Base-by-base conservation (phyloP, 2,888 invertebrate genomes). In the Noctua comes region DNA sequence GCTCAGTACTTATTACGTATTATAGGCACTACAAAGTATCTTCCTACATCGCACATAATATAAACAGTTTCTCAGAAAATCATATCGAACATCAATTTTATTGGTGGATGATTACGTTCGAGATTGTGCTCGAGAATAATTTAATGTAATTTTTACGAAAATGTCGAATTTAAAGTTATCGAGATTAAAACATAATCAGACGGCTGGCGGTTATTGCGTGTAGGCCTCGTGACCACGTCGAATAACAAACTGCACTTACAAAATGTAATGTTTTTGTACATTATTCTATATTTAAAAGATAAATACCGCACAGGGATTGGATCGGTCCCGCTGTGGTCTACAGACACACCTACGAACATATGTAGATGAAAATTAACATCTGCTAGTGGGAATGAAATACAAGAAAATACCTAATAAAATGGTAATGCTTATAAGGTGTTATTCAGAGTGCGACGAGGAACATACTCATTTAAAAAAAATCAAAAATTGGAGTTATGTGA, bases 101-200 rank as follows among this genome's bases (percentile, higher is more conserved):
- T 92, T 93, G 91, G 89, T 84, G 80, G 86, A 92, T 91, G 91
- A 92, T 92, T 93, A 88, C 89, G 85, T 82, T 68, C 80, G 65
- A 89, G 90, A 91, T 91, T 90, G 89, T 90, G 80, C 82, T 74
- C 86, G 86, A 73, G 88, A 91, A 92, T 91, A 92, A 91, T 92
- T 92, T 92, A 89, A 91, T 89, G 91, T 92, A 92, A 91, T 93
- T 93, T 93, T 92, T 90, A 88, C 87, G 89, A 91, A 91, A 91
- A 92, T 92, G 89, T 91, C 91, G 91, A 92, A 91, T 84, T 86
- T 92, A 91, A 92, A 92, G 89, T 92, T 90, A 92, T 92, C 91
- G 91, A 92, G 80, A 93, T 94, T 93, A 92, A 92, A 93, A 92
- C 89, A 91, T 93, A 91, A 87, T 87, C 88, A 78, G 84, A 54